These are phyloP conservation scores for Kryptopterus vitreolus DNA, from an alignment of 2,797 vertebrate species.

Conservation along the genomic window DNA sequence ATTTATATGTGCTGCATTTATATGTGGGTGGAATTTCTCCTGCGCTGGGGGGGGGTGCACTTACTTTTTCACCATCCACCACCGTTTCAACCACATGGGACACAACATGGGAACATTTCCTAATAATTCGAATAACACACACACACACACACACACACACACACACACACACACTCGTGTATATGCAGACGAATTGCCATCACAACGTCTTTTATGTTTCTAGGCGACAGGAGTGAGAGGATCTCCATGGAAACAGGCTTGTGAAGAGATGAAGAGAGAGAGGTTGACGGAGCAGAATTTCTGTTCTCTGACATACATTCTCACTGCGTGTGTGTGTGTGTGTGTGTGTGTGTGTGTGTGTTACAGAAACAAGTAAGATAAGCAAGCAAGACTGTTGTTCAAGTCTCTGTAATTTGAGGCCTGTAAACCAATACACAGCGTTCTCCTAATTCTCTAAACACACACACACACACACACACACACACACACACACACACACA, in stretches of 20 bases:
- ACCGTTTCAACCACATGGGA: background rate
- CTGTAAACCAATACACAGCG: background rate
- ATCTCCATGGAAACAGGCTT: conserved; percentile 53
- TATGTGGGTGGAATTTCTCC: background rate
- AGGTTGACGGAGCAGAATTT: conserved; percentile 43
- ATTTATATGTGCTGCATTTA: background rate
- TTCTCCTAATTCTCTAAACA: conserved; percentile 6
- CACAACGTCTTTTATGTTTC: conserved; percentile 36
- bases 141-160: conserved; percentile 6
- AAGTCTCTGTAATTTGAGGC: conserved; percentile 21
- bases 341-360: conserved; percentile 34
- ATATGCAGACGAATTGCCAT: conserved; percentile 18
- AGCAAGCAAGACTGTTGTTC: conserved; percentile 2
- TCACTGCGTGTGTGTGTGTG: background rate
- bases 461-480: conserved; percentile 6
- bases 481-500: conserved; percentile 11
- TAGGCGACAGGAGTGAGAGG: conserved; percentile 46
- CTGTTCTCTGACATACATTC: conserved; percentile 39
- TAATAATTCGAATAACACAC: background rate
- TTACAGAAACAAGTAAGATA: conserved; percentile 9
- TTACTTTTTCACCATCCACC: background rate
- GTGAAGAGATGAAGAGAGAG: conserved; percentile 32
- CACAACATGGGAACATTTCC: background rate
- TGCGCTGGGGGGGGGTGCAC: background rate
- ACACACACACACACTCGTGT: conserved; percentile 5